These are phyloP conservation scores for Yoshiicerus persimilis DNA, from an alignment of 1,140 invertebrate species.

Conservation along the genomic window DNA sequence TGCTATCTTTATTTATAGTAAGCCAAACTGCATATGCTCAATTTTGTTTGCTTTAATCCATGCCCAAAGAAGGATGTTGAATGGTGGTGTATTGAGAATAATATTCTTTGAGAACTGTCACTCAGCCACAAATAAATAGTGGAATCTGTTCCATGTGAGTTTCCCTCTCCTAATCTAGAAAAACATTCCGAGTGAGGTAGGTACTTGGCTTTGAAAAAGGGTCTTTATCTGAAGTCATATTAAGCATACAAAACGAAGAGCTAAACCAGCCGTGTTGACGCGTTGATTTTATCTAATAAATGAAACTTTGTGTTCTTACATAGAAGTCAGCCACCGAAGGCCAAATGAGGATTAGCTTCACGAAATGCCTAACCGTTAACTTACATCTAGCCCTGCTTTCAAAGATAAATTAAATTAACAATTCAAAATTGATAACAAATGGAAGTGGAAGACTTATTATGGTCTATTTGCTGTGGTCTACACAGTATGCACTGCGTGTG, in stretches of 20 bases:
- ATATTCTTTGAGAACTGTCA: neutral
- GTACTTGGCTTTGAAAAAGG: neutral
- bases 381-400: neutral
- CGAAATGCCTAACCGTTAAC: neutral
- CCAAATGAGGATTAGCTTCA: neutral
- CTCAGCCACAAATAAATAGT: neutral
- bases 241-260: neutral
- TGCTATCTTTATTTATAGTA: no score
- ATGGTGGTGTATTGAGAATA: neutral
- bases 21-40: no score
- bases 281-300: neutral
- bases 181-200: neutral
- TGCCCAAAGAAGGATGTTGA: no score
- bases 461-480: neutral
- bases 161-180: neutral
- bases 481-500: no score
- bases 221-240: neutral
- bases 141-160: neutral
- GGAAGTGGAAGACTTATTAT: neutral
- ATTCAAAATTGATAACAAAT: neutral
- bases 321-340: neutral
- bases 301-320: neutral
- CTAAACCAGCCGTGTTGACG: neutral
- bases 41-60: no score
- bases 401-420: neutral